phyloP scores from a whole-genome alignment of 1,140 invertebrate genomes.

The Drosophila nebulosa region DNA sequence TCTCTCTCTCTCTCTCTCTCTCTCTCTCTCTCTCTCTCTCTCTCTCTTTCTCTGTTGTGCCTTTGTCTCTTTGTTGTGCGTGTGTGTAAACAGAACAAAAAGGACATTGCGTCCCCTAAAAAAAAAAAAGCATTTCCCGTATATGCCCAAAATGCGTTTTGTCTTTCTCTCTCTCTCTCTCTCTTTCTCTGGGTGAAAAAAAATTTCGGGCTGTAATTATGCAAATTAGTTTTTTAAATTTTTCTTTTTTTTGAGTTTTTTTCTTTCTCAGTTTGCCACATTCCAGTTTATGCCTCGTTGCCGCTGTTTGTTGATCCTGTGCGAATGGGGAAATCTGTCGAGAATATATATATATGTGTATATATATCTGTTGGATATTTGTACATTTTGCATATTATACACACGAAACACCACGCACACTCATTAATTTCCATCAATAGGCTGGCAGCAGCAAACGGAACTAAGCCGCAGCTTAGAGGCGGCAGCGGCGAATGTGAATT shows the following conservation, averaged over 20 bases:
- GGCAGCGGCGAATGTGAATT: slow-evolving; percentile 62
- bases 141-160: slow-evolving; percentile 12
- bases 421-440: slow-evolving; percentile 79
- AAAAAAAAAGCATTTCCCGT: slow-evolving; percentile 25
- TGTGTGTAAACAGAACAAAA: slow-evolving; percentile 46
- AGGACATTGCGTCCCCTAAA: slow-evolving; percentile 68
- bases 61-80: slow-evolving; percentile 18
- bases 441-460: slow-evolving; percentile 47
- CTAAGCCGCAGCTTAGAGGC: slow-evolving; percentile 67
- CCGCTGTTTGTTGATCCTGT: slow-evolving; percentile 11
- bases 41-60: too few species aligned
- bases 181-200: slow-evolving; percentile 20
- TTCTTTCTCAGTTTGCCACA: slow-evolving; percentile 35
- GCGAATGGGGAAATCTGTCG: slow-evolving; percentile 43
- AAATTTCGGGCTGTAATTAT: slow-evolving; percentile 77
- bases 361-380: slow-evolving; percentile 7
- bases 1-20: too few species aligned
- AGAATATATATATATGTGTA: slow-evolving; percentile 36
- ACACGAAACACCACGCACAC: slow-evolving; percentile 62
- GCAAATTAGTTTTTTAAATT: slow-evolving; percentile 66
- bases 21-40: too few species aligned
- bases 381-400: slow-evolving; percentile 38
- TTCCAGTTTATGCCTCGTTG: not conserved
- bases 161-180: too few species aligned
- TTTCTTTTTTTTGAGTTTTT: too few species aligned